Conservation (phyloP, 2,888 invertebrate genomes). For the Caenorhabditis sp. region DNA sequence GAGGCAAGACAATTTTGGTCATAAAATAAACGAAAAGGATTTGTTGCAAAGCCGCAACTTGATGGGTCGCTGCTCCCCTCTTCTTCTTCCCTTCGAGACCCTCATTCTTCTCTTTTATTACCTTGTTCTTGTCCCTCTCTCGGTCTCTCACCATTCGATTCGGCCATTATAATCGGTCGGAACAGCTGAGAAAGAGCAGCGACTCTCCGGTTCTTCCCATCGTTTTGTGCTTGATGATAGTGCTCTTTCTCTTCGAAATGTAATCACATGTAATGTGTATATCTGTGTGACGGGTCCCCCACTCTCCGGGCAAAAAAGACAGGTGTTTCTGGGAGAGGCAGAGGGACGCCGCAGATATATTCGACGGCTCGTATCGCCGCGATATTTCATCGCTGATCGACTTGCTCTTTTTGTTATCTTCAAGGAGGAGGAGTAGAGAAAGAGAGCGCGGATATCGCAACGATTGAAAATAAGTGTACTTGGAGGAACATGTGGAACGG, state of each 20-base stretch:
- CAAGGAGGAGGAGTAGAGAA: slow-evolving; percentile 6
- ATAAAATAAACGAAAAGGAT: slow-evolving; percentile 23
- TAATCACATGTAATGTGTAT: slow-evolving; percentile 55
- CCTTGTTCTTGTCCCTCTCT: not conserved
- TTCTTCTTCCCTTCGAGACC: not conserved
- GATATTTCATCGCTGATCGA: slow-evolving; percentile 46
- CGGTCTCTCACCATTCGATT: not conserved
- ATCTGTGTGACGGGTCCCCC: slow-evolving; percentile 2
- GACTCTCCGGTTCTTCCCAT: not conserved
- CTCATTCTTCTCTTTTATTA: too few species aligned
- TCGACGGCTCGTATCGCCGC: slow-evolving; percentile 34
- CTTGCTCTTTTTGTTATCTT: slow-evolving; percentile 26
- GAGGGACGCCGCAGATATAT: slow-evolving; percentile 15
- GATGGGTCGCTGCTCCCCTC: too few species aligned
- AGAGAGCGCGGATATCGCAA: not conserved
- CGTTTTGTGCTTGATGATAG: slow-evolving; percentile 10
- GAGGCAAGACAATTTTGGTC: slow-evolving; percentile 11
- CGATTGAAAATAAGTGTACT: slow-evolving; percentile 2
- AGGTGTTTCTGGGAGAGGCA: slow-evolving; percentile 32
- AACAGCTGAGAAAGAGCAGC: not conserved
- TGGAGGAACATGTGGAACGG: slow-evolving; percentile 27
- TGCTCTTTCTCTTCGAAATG: slow-evolving; percentile 24
- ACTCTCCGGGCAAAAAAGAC: slow-evolving; percentile 48
- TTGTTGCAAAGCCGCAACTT: slow-evolving; percentile 24
- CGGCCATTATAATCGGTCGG: slow-evolving; percentile 6